phyloP scores from a whole-genome alignment of 2,797 vertebrate species.

The Neostethus bicornis region DNA sequence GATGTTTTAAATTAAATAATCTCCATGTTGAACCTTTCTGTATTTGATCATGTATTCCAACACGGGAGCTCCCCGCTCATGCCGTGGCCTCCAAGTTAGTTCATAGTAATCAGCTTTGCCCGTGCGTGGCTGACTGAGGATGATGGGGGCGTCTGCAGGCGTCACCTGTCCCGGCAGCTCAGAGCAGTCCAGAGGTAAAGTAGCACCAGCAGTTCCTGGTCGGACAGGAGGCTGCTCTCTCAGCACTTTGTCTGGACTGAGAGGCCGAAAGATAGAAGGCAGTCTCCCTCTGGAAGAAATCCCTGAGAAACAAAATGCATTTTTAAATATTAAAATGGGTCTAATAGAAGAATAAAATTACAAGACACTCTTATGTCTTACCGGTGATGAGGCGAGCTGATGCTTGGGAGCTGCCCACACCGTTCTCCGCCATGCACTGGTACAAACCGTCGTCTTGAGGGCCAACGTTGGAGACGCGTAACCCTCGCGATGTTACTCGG shows the following conservation, averaged over 20 bases:
- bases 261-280: constrained; percentile 70
- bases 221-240: constrained; percentile 76
- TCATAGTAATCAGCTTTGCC: constrained; percentile 94
- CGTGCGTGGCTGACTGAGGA: constrained; percentile 93
- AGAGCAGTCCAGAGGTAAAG: constrained; percentile 80
- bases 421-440: constrained; percentile 97
- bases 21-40: constrained; percentile 85
- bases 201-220: constrained; percentile 61
- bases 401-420: constrained; percentile 91
- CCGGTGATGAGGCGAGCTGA: constrained; percentile 88
- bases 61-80: constrained; percentile 83
- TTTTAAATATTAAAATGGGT: background rate
- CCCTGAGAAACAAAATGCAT: constrained; percentile 31
- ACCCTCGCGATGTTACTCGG: constrained; percentile 75
- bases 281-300: constrained; percentile 66
- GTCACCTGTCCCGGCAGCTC: constrained; percentile 75
- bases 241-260: constrained; percentile 80
- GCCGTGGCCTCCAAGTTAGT: constrained; percentile 91
- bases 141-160: constrained; percentile 90
- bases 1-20: background rate
- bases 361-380: constrained; percentile 49
- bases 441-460: constrained; percentile 93
- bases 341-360: background rate
- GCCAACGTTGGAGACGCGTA: constrained; percentile 86
- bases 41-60: constrained; percentile 94